These are phyloP conservation scores for Drosophila parabipectinata DNA, from an alignment of 1,140 invertebrate genomes.

Conservation along the genomic window DNA sequence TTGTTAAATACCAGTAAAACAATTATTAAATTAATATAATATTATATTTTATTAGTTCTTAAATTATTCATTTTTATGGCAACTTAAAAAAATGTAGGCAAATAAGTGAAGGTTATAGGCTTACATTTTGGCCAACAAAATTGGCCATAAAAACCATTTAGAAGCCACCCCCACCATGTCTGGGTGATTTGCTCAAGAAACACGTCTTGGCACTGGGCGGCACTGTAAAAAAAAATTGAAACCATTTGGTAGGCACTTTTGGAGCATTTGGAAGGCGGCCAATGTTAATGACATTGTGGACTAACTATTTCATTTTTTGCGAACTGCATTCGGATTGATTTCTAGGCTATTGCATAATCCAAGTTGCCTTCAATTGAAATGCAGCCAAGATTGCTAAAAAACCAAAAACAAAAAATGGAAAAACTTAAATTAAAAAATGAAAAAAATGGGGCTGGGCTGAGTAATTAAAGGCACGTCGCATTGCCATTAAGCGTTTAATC, in stretches of 20 bases:
- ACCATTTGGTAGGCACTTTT: conserved; percentile 7
- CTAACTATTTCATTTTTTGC: background rate
- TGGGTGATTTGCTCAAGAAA: conserved; percentile 40
- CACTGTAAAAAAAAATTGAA: conserved; percentile 30
- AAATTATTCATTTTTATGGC: background rate
- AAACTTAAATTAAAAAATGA: conserved; percentile 1
- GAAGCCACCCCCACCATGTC: background rate
- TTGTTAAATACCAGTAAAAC: no score
- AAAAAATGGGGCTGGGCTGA: conserved; percentile 13
- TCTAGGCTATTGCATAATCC: conserved; percentile 52
- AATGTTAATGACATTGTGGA: conserved; percentile 55
- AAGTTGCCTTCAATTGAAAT: conserved; percentile 50
- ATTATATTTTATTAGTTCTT: background rate
- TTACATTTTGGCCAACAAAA: background rate
- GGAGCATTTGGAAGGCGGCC: conserved; percentile 22
- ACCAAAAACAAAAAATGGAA: background rate
- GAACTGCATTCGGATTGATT: conserved; percentile 28
- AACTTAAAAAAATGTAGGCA: background rate
- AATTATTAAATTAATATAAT: background rate
- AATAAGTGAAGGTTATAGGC: conserved; percentile 11
- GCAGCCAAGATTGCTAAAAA: conserved; percentile 48
- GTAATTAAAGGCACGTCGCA: conserved; percentile 77
- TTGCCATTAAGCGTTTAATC: conserved; percentile 76
- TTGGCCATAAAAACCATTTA: conserved; percentile 10
- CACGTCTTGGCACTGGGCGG: conserved; percentile 20